Percentiles rank a stretch among this genome's conserved stretches.
Conservation (phyloP, 2,888 invertebrate genomes). For the Drosophila affinis region DNA sequence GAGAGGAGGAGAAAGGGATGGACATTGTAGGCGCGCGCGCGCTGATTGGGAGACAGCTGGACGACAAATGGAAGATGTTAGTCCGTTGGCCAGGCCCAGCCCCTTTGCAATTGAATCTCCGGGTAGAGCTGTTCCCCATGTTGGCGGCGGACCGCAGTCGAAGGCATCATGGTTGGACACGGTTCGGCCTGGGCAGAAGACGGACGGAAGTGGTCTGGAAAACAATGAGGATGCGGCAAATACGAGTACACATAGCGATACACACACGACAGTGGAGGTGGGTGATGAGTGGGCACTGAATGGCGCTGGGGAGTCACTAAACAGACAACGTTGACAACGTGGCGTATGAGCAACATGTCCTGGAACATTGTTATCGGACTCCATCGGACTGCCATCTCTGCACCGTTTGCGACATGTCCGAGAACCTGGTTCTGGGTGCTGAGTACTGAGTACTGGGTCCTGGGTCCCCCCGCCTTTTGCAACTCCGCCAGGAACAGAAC, state of each 20-base stretch:
- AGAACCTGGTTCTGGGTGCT: too few relatives aligned
- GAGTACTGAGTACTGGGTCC: too few relatives aligned
- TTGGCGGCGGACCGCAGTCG: slow-evolving; percentile 26
- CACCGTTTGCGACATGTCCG: background rate
- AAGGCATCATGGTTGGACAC: slow-evolving; percentile 36
- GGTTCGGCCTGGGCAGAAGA: slow-evolving; percentile 19
- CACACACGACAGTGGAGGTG: background rate
- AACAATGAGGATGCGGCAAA: slow-evolving; percentile 26
- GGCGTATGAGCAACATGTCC: slow-evolving; percentile 62
- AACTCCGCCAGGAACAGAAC: background rate
- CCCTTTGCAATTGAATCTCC: slow-evolving; percentile 28
- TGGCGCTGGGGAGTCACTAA: slow-evolving; percentile 53
- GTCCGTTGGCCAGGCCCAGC: slow-evolving; percentile 31
- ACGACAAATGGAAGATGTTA: slow-evolving; percentile 42
- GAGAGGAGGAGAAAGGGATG: too few relatives aligned
- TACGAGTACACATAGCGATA: background rate
- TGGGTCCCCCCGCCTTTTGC: too few relatives aligned
- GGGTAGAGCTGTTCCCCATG: slow-evolving; percentile 36
- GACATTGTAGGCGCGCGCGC: too few relatives aligned
- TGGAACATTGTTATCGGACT: slow-evolving; percentile 43
- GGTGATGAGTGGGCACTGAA: background rate
- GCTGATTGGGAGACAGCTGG: slow-evolving; percentile 17
- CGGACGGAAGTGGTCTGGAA: slow-evolving; percentile 20
- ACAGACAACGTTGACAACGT: slow-evolving; percentile 66
- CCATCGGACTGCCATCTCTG: background rate